These are phyloP conservation scores for Lobophora halterata DNA, from an alignment of 2,888 invertebrate species.

Conservation along the genomic window DNA sequence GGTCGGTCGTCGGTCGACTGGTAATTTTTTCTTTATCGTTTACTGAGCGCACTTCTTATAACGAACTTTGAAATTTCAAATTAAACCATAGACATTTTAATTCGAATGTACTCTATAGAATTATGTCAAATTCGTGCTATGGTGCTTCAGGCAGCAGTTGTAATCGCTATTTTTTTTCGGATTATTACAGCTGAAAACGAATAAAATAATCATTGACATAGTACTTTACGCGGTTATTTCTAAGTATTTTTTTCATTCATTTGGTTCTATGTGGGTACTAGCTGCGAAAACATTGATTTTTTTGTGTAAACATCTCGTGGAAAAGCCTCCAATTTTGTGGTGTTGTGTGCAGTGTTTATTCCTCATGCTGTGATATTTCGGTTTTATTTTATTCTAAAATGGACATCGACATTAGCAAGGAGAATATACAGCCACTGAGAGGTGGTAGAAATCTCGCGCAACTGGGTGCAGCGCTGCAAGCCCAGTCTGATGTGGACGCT, in stretches of 20 bases:
- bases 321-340: slow-evolving; percentile 60
- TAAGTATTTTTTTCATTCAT: slow-evolving; percentile 31
- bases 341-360: slow-evolving; percentile 65
- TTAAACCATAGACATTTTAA: slow-evolving; percentile 60
- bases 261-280: slow-evolving; percentile 31
- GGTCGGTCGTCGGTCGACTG: too few relatives aligned
- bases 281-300: slow-evolving; percentile 30
- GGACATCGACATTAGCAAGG: slow-evolving; percentile 91
- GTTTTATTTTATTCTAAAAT: slow-evolving; percentile 73
- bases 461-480: slow-evolving; percentile 89
- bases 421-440: slow-evolving; percentile 96
- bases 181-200: slow-evolving; percentile 55
- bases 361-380: slow-evolving; percentile 68
- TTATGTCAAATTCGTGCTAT: slow-evolving; percentile 68
- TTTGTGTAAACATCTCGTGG: slow-evolving; percentile 39
- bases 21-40: too few relatives aligned
- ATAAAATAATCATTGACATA: slow-evolving; percentile 30
- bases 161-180: slow-evolving; percentile 66
- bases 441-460: slow-evolving; percentile 91
- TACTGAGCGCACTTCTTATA: neutral
- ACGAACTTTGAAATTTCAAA: slow-evolving; percentile 53
- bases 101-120: slow-evolving; percentile 51
- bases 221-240: slow-evolving; percentile 31
- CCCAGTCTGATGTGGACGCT: slow-evolving; percentile 85
- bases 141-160: slow-evolving; percentile 65